Conservation (phyloP, 2,888 invertebrate species). For the Eupithecia pulchellata region DNA sequence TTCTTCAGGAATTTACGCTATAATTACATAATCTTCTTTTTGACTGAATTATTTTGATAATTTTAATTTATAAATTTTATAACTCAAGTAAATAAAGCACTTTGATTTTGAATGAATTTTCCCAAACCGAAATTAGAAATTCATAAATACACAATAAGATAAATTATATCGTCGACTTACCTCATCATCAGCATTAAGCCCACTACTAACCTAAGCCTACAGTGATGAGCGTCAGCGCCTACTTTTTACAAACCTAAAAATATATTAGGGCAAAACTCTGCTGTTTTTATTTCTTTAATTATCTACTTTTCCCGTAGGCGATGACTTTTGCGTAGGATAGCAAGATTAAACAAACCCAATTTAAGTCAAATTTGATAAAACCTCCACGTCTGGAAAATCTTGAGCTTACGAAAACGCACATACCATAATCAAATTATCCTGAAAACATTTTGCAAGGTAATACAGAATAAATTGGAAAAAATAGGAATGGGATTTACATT, state of each 20-base stretch:
- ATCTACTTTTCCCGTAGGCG: no score
- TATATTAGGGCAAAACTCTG: neutral
- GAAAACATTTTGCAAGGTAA: constrained; percentile 3
- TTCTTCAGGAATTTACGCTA: neutral
- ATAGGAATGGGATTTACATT: neutral
- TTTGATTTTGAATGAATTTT: no score
- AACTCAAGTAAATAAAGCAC: no score
- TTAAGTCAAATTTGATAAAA: neutral
- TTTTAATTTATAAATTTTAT: no score
- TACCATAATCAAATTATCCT: neutral
- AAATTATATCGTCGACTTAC: neutral
- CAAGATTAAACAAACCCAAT: neutral
- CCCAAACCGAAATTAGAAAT: neutral
- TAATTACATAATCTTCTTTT: neutral
- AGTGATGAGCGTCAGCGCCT: neutral
- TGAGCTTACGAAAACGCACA: neutral
- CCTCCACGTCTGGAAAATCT: neutral
- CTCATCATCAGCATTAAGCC: no score
- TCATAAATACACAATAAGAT: neutral
- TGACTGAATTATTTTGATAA: no score
- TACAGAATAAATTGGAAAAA: neutral
- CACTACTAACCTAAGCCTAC: no score
- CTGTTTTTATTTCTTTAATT: no score
- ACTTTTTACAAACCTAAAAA: neutral
- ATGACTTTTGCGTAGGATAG: neutral